Conservation (phyloP, 1,140 invertebrate species). For the Cydia amplana region DNA sequence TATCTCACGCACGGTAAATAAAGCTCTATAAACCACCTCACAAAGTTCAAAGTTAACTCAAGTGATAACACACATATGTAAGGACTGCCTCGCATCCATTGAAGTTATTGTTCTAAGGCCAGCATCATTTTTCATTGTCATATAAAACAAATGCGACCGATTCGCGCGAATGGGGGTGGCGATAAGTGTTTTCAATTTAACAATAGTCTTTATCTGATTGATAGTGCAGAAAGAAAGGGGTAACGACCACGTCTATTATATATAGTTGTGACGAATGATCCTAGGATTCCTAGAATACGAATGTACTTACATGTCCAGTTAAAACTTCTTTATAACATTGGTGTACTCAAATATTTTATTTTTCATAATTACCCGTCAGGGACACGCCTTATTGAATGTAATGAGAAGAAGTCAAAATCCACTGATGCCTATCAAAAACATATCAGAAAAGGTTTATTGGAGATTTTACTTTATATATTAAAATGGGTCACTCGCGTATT, state of each 20-base stretch:
- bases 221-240: slow-evolving; percentile 39
- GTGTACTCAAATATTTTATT: too few species aligned
- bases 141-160: slow-evolving; percentile 66
- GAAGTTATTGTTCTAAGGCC: slow-evolving; percentile 73
- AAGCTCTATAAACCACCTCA: slow-evolving; percentile 8
- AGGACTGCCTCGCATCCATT: slow-evolving; percentile 34
- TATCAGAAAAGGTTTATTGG: too few species aligned
- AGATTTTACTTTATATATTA: too few species aligned
- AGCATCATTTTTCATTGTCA: slow-evolving; percentile 72
- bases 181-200: slow-evolving; percentile 65
- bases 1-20: slow-evolving; percentile 13
- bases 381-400: too few species aligned
- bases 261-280: neutral
- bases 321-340: too few species aligned
- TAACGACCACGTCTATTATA: slow-evolving; percentile 5
- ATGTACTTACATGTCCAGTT: too few species aligned
- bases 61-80: slow-evolving; percentile 24
- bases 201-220: slow-evolving; percentile 47
- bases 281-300: neutral
- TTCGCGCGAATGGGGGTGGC: slow-evolving; percentile 57
- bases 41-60: slow-evolving; percentile 18
- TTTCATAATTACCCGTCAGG: too few species aligned
- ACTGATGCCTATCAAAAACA: too few species aligned
- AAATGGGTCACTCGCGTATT: too few species aligned
- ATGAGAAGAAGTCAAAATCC: too few species aligned